phyloP scores from a whole-genome alignment of 2,113 vertebrate species.

The Scolopax mira region DNA sequence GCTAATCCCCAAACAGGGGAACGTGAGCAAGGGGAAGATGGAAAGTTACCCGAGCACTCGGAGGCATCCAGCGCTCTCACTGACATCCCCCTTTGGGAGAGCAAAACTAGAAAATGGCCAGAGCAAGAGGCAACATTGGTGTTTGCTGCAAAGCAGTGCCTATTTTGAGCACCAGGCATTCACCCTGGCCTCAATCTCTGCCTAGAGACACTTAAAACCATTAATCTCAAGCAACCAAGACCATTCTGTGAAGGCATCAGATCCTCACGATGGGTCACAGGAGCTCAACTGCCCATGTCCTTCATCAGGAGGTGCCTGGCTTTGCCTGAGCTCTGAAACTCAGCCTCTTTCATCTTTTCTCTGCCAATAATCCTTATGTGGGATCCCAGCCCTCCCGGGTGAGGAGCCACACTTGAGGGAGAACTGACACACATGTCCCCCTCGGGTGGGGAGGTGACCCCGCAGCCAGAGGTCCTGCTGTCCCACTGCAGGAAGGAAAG shows the following conservation, averaged over 20 bases:
- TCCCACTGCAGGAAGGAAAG: background rate
- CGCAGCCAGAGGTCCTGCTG: background rate
- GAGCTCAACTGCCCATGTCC: background rate
- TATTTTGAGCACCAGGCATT: background rate
- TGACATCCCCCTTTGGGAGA: fast-evolving
- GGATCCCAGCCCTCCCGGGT: background rate
- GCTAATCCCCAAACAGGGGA: slow-evolving; percentile 4
- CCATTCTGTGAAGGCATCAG: background rate
- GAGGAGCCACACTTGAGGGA: background rate
- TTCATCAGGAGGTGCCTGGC: background rate
- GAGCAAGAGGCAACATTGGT: fast-evolving
- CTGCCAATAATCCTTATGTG: background rate
- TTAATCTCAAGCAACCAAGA: background rate
- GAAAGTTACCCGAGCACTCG: slow-evolving; percentile 39
- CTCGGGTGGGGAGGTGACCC: background rate
- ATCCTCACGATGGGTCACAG: background rate
- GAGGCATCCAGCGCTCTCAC: background rate
- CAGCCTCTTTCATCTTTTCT: background rate
- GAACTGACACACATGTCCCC: fast-evolving
- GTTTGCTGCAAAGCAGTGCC: background rate
- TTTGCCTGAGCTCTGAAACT: background rate
- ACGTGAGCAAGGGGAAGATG: slow-evolving; percentile 28
- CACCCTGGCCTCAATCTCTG: background rate
- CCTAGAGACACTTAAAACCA: background rate
- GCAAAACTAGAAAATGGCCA: background rate